Conservation (phyloP, 2,797 vertebrate genomes). For the Scolopax bukidnonensis region DNA sequence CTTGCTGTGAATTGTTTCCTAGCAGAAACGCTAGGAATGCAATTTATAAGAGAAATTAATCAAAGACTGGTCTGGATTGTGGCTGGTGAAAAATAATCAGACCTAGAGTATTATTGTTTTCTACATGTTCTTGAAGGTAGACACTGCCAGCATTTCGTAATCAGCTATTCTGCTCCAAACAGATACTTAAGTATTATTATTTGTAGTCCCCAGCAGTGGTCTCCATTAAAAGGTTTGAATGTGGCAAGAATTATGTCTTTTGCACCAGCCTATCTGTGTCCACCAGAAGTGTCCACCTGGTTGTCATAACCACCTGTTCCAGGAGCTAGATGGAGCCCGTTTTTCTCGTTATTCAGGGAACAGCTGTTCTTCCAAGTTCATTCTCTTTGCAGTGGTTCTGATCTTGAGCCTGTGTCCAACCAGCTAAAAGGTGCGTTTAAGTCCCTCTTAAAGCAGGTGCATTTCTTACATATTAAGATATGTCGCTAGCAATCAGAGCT, state of each 20-base stretch:
- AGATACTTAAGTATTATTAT: constrained; percentile 31
- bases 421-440: constrained; percentile 1
- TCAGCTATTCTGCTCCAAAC: constrained; percentile 22
- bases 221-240: constrained; percentile 11
- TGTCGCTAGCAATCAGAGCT: neutral
- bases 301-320: constrained; percentile 40
- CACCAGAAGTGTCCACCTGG: constrained; percentile 52
- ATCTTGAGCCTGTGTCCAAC: neutral
- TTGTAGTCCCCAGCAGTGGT: constrained; percentile 9
- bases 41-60: constrained; percentile 52
- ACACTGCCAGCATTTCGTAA: constrained; percentile 47
- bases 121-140: constrained; percentile 39
- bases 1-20: neutral
- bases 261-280: constrained; percentile 8
- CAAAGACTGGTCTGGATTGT: constrained; percentile 28
- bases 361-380: neutral
- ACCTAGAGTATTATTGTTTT: constrained; percentile 19
- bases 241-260: constrained; percentile 8
- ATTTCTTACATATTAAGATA: neutral
- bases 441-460: neutral
- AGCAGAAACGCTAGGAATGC: constrained; percentile 37
- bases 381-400: constrained; percentile 13
- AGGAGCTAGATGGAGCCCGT: constrained; percentile 30
- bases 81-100: constrained; percentile 28
- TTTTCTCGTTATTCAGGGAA: constrained; percentile 13